Conservation (phyloP, 2,888 invertebrate genomes). For the Monoplex corrugatus region DNA sequence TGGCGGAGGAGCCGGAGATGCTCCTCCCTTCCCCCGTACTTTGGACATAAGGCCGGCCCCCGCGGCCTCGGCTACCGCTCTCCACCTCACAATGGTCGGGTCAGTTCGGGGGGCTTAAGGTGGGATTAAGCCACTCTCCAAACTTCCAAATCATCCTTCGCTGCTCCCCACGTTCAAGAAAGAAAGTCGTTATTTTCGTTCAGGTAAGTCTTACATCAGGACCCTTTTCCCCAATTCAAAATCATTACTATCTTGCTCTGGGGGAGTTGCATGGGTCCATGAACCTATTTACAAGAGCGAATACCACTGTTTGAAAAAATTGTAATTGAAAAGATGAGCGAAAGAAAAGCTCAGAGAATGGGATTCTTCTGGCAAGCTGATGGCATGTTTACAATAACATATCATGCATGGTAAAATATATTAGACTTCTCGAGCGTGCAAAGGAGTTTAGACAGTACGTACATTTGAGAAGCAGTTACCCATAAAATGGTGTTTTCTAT, state of each 20-base stretch:
- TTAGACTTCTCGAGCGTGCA: too few relatives aligned
- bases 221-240: not conserved
- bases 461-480: too few relatives aligned
- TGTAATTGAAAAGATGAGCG: not conserved
- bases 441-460: too few relatives aligned
- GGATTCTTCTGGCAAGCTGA: not conserved
- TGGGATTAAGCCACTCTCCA: slow-evolving; percentile 38
- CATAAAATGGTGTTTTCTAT: too few relatives aligned
- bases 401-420: not conserved
- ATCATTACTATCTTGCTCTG: not conserved
- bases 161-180: not conserved
- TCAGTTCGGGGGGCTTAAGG: slow-evolving; percentile 29
- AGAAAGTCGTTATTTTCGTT: slow-evolving; percentile 25
- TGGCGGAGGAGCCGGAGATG: slow-evolving; percentile 28
- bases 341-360: not conserved
- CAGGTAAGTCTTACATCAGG: slow-evolving; percentile 39
- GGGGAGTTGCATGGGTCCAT: not conserved
- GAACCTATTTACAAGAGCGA: not conserved
- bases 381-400: slow-evolving; percentile 16
- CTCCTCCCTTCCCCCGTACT: slow-evolving; percentile 26
- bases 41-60: slow-evolving; percentile 29
- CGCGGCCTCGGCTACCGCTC: slow-evolving; percentile 10
- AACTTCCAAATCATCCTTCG: slow-evolving; percentile 41
- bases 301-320: not conserved
- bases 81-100: slow-evolving; percentile 10